Conservation (phyloP, 2,888 invertebrate species). For the Gerris lacustris region DNA sequence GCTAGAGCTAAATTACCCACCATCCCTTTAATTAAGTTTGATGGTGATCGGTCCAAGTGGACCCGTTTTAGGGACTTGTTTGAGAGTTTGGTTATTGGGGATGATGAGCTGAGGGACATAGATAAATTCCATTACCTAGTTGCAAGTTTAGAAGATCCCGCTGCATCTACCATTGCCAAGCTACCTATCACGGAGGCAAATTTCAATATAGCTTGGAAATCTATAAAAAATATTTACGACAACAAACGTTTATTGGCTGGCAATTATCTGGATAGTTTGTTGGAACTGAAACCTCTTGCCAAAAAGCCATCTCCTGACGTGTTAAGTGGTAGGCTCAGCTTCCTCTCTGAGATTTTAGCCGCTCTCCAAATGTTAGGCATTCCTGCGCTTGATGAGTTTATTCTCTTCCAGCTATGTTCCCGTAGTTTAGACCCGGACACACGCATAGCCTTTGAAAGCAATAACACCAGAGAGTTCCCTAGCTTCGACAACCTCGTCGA, state of each 20-base stretch:
- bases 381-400: neutral
- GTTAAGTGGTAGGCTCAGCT: neutral
- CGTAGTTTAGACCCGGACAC: neutral
- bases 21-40: neutral
- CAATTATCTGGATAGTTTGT: neutral
- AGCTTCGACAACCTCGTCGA: no score
- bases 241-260: neutral
- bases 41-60: neutral
- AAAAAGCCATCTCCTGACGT: neutral
- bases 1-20: neutral
- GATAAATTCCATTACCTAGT: neutral
- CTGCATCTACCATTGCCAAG: neutral
- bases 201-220: neutral
- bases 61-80: neutral
- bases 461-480: no score
- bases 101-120: neutral
- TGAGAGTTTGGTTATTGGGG: neutral
- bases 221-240: neutral
- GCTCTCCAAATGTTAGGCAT: neutral
- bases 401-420: neutral
- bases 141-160: neutral
- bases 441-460: neutral
- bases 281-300: neutral
- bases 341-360: neutral
- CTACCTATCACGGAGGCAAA: neutral